These are phyloP conservation scores for Synanceia verrucosa DNA, from an alignment of 2,797 vertebrate genomes.

Conservation along the genomic window DNA sequence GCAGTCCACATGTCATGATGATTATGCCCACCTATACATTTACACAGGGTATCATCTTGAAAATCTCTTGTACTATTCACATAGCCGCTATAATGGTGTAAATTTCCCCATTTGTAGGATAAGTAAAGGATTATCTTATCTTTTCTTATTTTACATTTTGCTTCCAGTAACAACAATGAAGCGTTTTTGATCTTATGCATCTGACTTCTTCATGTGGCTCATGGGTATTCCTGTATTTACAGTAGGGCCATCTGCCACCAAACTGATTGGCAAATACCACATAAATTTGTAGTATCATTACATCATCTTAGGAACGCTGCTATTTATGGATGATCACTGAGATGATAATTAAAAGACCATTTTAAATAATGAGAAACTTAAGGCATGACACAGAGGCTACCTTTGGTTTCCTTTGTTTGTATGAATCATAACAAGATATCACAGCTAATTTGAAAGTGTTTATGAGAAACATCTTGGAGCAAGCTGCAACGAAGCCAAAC, in stretches of 20 bases:
- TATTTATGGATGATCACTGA: not conserved
- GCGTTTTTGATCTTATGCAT: not conserved
- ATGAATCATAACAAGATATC: conserved; percentile 2
- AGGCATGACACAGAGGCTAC: not conserved
- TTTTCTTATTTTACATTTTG: too few species aligned
- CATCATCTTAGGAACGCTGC: not conserved
- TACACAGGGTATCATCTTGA: not conserved
- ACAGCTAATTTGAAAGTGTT: not conserved
- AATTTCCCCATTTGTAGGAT: too few species aligned
- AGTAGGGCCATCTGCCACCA: not conserved
- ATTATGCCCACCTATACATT: not conserved
- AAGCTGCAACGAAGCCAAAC: not conserved
- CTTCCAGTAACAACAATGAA: not conserved
- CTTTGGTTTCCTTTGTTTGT: not conserved
- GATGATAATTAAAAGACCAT: not conserved
- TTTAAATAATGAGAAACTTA: too few species aligned
- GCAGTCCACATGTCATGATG: not conserved
- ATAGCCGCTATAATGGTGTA: too few species aligned
- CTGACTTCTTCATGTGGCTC: conserved; percentile 2
- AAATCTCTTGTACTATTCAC: too few species aligned
- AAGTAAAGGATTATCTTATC: too few species aligned
- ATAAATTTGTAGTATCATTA: not conserved
- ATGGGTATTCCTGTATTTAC: not conserved
- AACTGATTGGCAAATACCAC: not conserved
- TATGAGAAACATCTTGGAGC: not conserved